These are phyloP conservation scores for Drosophila helvetica DNA, from an alignment of 2,888 invertebrate species.

Conservation along the genomic window DNA sequence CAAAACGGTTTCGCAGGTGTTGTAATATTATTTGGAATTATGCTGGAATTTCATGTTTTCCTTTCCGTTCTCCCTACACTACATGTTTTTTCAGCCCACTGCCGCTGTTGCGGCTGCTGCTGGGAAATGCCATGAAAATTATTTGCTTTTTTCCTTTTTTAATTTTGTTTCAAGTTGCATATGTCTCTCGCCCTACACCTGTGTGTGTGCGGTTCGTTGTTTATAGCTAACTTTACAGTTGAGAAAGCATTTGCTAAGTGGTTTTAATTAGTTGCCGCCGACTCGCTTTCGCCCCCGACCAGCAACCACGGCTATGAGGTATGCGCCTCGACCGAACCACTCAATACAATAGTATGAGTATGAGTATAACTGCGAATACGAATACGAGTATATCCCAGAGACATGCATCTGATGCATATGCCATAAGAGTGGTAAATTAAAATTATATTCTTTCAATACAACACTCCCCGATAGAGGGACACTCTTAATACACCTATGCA, in stretches of 20 bases:
- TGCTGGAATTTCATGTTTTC: conserved; percentile 60
- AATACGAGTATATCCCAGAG: background rate
- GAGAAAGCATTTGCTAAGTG: conserved; percentile 76
- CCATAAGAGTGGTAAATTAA: too few relatives aligned
- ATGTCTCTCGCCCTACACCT: conserved; percentile 60
- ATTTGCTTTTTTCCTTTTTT: conserved; percentile 78
- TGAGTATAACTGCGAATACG: background rate
- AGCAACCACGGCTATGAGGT: background rate
- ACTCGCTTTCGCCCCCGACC: background rate
- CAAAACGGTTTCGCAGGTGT: conserved; percentile 73
- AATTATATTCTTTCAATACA: too few relatives aligned
- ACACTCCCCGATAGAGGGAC: conserved; percentile 1
- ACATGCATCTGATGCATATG: too few relatives aligned
- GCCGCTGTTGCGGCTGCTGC: conserved; percentile 22
- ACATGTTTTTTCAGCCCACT: conserved; percentile 48
- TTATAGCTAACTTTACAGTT: conserved; percentile 81
- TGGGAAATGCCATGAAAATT: conserved; percentile 72
- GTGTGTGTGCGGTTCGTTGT: conserved; percentile 55
- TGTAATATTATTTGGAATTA: conserved; percentile 78
- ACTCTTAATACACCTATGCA: conserved; percentile 25
- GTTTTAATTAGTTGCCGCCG: conserved; percentile 72
- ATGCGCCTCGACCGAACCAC: conserved; percentile 6
- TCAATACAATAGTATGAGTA: background rate
- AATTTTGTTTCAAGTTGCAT: conserved; percentile 78
- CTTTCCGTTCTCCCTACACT: conserved; percentile 4